Base-by-base conservation (phyloP, 2,888 invertebrate genomes). In the Epistrophella euchroma region DNA sequence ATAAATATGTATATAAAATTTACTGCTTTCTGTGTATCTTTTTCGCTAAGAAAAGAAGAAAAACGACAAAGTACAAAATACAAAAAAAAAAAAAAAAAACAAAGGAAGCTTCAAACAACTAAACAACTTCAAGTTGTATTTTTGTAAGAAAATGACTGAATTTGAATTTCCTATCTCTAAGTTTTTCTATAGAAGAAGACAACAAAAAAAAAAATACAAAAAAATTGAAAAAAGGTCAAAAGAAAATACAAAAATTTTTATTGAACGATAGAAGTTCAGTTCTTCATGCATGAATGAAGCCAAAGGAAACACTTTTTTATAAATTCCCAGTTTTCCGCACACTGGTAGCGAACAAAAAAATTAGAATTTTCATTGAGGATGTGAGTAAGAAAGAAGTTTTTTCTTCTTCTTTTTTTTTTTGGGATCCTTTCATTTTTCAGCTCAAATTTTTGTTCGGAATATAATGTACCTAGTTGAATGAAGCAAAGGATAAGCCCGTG, bases 241-340 rank as follows among this genome's bases (percentile, higher is more conserved):
- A 19, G 50, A 52, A 47, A 37, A 66, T 28, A 66, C 45, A 79
- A 70, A 74, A 62, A 72, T 73, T 80, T 80, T 73, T 76, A 85
- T 81, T 81, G 85, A 60, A 76, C 85, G 62, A 70, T 85, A 81
- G 70, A 85, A 85, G 76, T 85, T 85, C 81, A 77, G 80, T 66
- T 47, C 68, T 70, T 81, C 85, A 73, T 76, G 85, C 72, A 81
- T 85, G 73, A 70, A 60, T 40, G 72, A 58, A 75, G 52, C 64
- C 22, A 70, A 78, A 76, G 80, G 52, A 80, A 80, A 70, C 75
- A 73, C 73, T 64, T 80, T 84, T 76, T 75, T 71, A 50, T 74
- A 75, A 56, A 37, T 79, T 79, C 64, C 56, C 84, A 62, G 25
- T 43, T 43, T 62, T 62, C 62, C 62, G 58, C 37, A 62, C 40